Evolutionary conservation across 2,888 invertebrate genomes (phyloP).

Genomic region (Calameuta filiformis): DNA sequence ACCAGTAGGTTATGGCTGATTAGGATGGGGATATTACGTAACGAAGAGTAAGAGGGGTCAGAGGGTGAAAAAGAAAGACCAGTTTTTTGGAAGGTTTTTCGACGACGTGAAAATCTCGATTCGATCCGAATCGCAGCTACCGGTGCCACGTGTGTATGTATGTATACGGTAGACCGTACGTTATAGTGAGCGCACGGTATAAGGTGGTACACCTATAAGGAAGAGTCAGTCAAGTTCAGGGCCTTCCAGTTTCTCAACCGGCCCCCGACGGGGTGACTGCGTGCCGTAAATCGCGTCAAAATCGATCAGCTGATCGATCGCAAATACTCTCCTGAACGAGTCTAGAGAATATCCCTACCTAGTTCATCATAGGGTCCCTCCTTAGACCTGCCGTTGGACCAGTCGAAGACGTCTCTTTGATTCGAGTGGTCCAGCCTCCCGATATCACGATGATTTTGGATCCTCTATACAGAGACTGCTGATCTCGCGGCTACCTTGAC

Average conservation of each 20-base stretch:
- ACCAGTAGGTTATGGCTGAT: background rate
- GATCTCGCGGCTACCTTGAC: background rate
- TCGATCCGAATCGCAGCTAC: background rate
- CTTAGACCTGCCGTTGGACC: background rate
- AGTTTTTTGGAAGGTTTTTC: background rate
- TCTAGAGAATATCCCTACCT: background rate
- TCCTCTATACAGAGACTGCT: background rate
- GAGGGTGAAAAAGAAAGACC: background rate
- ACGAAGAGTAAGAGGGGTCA: background rate
- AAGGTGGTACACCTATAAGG: constrained; percentile 44
- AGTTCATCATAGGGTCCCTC: too few relatives aligned
- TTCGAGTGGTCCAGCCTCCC: background rate
- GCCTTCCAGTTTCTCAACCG: constrained; percentile 55
- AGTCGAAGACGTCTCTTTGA: background rate
- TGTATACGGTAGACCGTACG: background rate
- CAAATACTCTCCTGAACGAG: background rate
- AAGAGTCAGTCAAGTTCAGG: constrained; percentile 60
- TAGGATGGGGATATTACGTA: too few relatives aligned
- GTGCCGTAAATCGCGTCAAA: constrained; percentile 1
- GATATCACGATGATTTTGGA: background rate
- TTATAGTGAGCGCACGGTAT: background rate
- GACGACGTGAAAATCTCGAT: background rate
- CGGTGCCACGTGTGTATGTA: background rate
- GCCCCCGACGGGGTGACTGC: constrained; percentile 12
- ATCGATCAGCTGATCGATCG: constrained; percentile 12